Conservation (phyloP, 2,888 invertebrate genomes). For the Thumatha senex region DNA sequence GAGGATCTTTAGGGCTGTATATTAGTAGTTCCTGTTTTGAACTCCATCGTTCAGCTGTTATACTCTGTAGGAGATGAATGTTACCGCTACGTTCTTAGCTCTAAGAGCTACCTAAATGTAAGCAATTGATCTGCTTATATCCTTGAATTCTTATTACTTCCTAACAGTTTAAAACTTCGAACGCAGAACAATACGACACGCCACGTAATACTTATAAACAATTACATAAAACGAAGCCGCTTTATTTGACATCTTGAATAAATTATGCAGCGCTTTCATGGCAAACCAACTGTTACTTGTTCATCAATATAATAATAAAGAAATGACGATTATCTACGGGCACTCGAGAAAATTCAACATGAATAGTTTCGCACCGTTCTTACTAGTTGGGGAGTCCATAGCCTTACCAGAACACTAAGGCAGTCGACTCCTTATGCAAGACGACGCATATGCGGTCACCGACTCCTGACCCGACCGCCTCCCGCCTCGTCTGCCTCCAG, state of each 20-base stretch:
- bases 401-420: constrained; percentile 74
- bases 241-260: too few relatives aligned
- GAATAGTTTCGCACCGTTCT: constrained; percentile 75
- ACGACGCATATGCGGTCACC: constrained; percentile 72
- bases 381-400: constrained; percentile 66
- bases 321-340: constrained; percentile 67
- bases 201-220: constrained; percentile 49
- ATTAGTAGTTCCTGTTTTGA: too few relatives aligned
- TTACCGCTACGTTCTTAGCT: too few relatives aligned
- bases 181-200: constrained; percentile 8
- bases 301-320: too few relatives aligned
- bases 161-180: constrained; percentile 2
- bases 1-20: too few relatives aligned
- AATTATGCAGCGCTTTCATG: too few relatives aligned
- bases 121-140: not conserved
- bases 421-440: constrained; percentile 67
- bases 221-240: too few relatives aligned
- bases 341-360: constrained; percentile 64
- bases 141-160: constrained; percentile 8
- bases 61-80: too few relatives aligned
- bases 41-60: too few relatives aligned
- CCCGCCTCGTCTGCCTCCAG: constrained; percentile 39
- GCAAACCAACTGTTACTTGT: too few relatives aligned
- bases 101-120: not conserved
- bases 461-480: constrained; percentile 54